Conservation (phyloP, 2,797 vertebrate genomes). For the Serranus cabrilla region DNA sequence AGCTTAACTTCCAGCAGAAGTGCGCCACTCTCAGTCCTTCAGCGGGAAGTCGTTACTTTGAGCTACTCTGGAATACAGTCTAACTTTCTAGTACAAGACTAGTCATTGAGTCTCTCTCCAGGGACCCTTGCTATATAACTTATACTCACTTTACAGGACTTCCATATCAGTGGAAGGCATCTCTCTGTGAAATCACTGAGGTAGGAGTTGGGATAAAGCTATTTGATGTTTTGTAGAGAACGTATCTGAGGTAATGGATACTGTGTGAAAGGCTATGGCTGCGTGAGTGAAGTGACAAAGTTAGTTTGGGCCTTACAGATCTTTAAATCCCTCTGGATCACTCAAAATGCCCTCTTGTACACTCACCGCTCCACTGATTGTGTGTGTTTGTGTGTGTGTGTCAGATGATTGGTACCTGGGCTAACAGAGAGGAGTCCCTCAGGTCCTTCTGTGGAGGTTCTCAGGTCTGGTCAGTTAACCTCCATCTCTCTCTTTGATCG, state of each 20-base stretch:
- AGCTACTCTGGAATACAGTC: slow-evolving; percentile 76
- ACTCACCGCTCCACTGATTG: slow-evolving; percentile 71
- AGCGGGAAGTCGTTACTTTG: slow-evolving; percentile 73
- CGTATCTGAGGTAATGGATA: slow-evolving; percentile 81
- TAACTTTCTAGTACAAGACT: slow-evolving; percentile 79
- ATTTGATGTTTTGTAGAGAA: slow-evolving; percentile 79
- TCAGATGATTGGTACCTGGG: slow-evolving; percentile 80
- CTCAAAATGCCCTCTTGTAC: slow-evolving; percentile 72
- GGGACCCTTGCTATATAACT: slow-evolving; percentile 78
- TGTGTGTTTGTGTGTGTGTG: slow-evolving; percentile 69
- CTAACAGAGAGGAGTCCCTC: slow-evolving; percentile 82
- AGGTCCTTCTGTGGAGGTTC: slow-evolving; percentile 84
- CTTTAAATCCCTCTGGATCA: slow-evolving; percentile 78
- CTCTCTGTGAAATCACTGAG: slow-evolving; percentile 69
- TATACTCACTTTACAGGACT: slow-evolving; percentile 84
- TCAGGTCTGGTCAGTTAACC: slow-evolving; percentile 86
- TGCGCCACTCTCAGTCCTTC: slow-evolving; percentile 75
- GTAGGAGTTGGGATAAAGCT: slow-evolving; percentile 75
- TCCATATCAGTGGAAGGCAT: slow-evolving; percentile 76
- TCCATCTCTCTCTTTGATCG: slow-evolving; percentile 85
- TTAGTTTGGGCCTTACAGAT: slow-evolving; percentile 84
- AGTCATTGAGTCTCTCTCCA: slow-evolving; percentile 73
- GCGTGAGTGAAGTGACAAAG: slow-evolving; percentile 83
- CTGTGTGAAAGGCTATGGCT: slow-evolving; percentile 81
- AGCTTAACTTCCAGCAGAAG: slow-evolving; percentile 77